These are phyloP conservation scores for Lamproptera curius DNA, from an alignment of 2,888 invertebrate genomes.

Conservation along the genomic window DNA sequence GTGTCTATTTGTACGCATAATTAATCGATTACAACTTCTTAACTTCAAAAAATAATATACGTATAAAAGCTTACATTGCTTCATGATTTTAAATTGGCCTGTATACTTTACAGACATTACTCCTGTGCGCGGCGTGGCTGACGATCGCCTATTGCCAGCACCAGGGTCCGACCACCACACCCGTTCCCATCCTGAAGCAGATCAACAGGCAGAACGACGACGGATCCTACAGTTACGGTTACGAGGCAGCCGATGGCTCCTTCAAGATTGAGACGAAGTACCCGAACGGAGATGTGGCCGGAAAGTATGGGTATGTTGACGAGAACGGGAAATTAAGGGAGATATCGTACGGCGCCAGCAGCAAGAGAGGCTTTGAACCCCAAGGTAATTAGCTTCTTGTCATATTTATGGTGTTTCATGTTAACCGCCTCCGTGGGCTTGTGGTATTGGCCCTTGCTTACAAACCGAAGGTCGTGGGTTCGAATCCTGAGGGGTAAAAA, in stretches of 20 bases:
- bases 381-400: too few species aligned
- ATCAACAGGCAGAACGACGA: conserved; percentile 92
- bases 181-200: conserved; percentile 89
- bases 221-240: conserved; percentile 92
- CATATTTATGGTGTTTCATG: too few species aligned
- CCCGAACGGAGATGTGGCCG: conserved; percentile 89
- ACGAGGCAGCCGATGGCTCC: conserved; percentile 91
- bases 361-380: conserved; percentile 89
- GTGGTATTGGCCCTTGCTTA: too few species aligned
- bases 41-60: too few species aligned
- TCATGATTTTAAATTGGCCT: too few species aligned
- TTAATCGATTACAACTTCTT: too few species aligned
- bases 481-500: too few species aligned
- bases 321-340: conserved; percentile 86
- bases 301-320: conserved; percentile 94
- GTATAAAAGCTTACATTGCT: too few species aligned
- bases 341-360: conserved; percentile 91
- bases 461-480: too few species aligned
- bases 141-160: conserved; percentile 56
- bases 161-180: conserved; percentile 81
- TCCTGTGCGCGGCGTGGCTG: conserved; percentile 29
- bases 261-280: conserved; percentile 94
- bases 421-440: too few species aligned
- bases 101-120: conserved; percentile 27
- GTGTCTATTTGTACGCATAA: too few species aligned